Evolutionary conservation across 2,797 vertebrate species (phyloP).

Genomic region (Spizella passerina): DNA sequence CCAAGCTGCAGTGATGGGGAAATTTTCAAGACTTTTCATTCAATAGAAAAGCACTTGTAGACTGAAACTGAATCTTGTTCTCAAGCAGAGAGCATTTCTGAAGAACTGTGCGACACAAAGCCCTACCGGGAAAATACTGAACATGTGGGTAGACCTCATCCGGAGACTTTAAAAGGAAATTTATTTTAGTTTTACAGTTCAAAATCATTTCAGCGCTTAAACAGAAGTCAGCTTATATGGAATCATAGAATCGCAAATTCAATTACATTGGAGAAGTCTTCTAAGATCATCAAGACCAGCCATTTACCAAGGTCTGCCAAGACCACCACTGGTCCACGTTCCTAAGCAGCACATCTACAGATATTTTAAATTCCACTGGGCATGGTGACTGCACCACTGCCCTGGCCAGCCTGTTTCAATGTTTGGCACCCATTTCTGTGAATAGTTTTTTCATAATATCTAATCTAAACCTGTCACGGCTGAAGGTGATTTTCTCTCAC

Average conservation of each 20-base stretch:
- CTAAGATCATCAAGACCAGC: not conserved
- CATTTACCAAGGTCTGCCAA: not conserved
- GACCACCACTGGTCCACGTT: not conserved
- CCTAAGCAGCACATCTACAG: fast-evolving
- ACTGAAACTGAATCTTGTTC: not conserved
- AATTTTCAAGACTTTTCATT: not conserved
- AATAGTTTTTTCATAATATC: not conserved
- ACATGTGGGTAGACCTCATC: fast-evolving
- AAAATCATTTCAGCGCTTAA: not conserved
- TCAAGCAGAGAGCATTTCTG: not conserved
- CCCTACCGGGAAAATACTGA: not conserved
- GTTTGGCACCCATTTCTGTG: not conserved
- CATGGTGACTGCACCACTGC: not conserved
- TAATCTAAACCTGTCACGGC: not conserved
- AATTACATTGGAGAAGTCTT: not conserved
- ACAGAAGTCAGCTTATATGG: not conserved
- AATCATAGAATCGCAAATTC: not conserved
- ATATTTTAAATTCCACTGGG: not conserved
- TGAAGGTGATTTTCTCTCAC: not conserved
- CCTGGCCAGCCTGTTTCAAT: not conserved
- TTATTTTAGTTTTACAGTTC: not conserved
- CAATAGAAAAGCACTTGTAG: not conserved
- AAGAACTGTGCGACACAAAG: not conserved
- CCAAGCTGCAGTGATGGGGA: not conserved
- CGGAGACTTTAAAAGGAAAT: not conserved